A percentile compares a stretch with the other conserved stretches of the same genome.
These are phyloP conservation scores for Dufourea novaeangliae DNA, from an alignment of 1,140 invertebrate genomes.

Conservation along the genomic window DNA sequence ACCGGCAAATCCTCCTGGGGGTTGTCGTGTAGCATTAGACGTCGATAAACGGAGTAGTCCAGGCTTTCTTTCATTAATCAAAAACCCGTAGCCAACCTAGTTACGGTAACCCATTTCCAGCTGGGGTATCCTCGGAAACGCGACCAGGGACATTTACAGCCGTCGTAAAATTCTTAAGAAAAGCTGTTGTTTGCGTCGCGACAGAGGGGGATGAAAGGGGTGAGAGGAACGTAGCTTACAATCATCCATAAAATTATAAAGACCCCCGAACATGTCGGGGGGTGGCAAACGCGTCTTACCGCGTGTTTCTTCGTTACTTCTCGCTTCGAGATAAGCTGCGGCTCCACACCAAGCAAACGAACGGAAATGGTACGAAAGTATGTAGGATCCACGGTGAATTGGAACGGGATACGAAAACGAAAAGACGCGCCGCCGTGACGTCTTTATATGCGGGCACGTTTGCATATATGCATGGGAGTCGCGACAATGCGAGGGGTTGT, in stretches of 20 bases:
- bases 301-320: not conserved
- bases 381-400: no score
- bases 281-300: no score
- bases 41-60: slow-evolving; percentile 9
- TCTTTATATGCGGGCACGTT: slow-evolving; percentile 17
- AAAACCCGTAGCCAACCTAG: slow-evolving; percentile 13
- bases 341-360: not conserved
- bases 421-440: not conserved
- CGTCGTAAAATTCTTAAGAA: slow-evolving; percentile 16
- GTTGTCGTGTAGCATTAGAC: not conserved
- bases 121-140: not conserved
- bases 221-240: slow-evolving; percentile 9
- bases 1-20: not conserved
- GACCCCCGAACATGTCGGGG: not conserved
- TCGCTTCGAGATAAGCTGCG: not conserved
- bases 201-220: no score
- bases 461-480: slow-evolving; percentile 22
- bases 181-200: not conserved
- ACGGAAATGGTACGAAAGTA: no score
- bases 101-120: slow-evolving; percentile 11
- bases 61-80: slow-evolving; percentile 39
- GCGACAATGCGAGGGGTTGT: slow-evolving; percentile 34
- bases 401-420: not conserved
- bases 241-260: slow-evolving; percentile 12
- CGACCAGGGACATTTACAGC: not conserved